These are phyloP conservation scores for Cerastis leucographa DNA, from an alignment of 2,888 invertebrate genomes.

Conservation along the genomic window DNA sequence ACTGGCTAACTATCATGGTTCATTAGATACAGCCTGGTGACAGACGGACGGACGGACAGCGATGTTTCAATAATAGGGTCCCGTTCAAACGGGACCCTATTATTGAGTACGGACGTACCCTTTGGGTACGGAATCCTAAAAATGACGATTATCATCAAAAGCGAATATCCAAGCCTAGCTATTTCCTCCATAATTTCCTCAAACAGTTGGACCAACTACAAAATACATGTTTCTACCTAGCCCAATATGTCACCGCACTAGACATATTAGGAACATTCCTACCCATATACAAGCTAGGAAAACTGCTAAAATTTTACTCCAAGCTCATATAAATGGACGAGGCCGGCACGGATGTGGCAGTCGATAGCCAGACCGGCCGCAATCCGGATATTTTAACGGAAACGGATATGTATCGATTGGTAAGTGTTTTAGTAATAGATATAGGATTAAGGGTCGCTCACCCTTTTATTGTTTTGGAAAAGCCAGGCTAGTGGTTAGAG, in stretches of 20 bases:
- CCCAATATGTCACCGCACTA: conserved; percentile 24
- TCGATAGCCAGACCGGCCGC: conserved; percentile 54
- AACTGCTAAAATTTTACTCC: conserved; percentile 66
- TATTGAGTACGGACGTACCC: too few species aligned
- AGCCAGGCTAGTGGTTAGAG: not conserved
- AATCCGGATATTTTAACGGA: conserved; percentile 60
- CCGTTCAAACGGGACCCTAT: too few species aligned
- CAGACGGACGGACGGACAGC: too few species aligned
- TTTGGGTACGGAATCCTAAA: too few species aligned
- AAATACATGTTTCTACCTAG: conserved; percentile 28
- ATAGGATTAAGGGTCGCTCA: conserved; percentile 24
- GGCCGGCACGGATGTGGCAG: conserved; percentile 55
- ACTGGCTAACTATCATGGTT: too few species aligned
- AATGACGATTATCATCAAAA: not conserved
- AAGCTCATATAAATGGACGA: conserved; percentile 71
- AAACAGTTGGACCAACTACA: not conserved
- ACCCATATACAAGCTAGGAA: conserved; percentile 64
- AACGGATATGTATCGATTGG: conserved; percentile 75
- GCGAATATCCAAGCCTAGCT: not conserved
- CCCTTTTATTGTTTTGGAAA: conserved; percentile 6
- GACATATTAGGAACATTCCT: conserved; percentile 67
- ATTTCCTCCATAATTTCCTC: not conserved
- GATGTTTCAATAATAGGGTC: too few species aligned
- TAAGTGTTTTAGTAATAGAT: conserved; percentile 70
- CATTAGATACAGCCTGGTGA: too few species aligned